Conservation (phyloP, 1,140 invertebrate genomes). For the Gryon sp. region DNA sequence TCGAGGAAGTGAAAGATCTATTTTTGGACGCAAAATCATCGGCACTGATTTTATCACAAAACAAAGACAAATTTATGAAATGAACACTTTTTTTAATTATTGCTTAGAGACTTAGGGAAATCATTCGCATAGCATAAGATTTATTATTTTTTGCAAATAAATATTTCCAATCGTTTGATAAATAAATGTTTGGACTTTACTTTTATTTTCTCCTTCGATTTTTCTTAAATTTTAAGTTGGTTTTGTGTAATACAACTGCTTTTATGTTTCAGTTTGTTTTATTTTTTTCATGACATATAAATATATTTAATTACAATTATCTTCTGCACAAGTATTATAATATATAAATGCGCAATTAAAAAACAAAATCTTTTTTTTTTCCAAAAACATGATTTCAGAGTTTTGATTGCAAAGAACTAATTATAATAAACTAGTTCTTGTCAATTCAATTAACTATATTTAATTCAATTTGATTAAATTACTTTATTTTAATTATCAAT, state of each 20-base stretch:
- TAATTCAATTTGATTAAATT: too few species aligned
- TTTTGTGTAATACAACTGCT: too few species aligned
- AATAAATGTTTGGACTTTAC: too few species aligned
- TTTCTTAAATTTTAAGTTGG: too few species aligned
- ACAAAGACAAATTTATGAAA: constrained; percentile 95
- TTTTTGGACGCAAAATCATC: constrained; percentile 98
- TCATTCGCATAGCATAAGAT: not conserved
- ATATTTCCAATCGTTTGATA: too few species aligned
- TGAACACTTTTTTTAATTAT: constrained; percentile 44
- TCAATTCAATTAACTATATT: not conserved
- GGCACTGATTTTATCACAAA: constrained; percentile 92
- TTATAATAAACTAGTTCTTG: too few species aligned
- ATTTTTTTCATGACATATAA: constrained; percentile 9
- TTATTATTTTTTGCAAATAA: constrained; percentile 14
- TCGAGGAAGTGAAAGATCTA: constrained; percentile 90
- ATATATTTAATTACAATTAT: constrained; percentile 27
- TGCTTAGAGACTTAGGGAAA: not conserved
- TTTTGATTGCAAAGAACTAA: too few species aligned
- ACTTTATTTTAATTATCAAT: too few species aligned
- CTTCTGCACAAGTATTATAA: constrained; percentile 5
- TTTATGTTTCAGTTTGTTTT: not conserved
- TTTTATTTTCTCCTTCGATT: too few species aligned
- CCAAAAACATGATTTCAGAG: too few species aligned
- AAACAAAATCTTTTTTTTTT: too few species aligned
- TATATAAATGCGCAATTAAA: too few species aligned